These are phyloP conservation scores for Lycopodina hypogea DNA, from an alignment of 37 sponge, comb jelly and placozoan genomes.

Conservation along the genomic window DNA sequence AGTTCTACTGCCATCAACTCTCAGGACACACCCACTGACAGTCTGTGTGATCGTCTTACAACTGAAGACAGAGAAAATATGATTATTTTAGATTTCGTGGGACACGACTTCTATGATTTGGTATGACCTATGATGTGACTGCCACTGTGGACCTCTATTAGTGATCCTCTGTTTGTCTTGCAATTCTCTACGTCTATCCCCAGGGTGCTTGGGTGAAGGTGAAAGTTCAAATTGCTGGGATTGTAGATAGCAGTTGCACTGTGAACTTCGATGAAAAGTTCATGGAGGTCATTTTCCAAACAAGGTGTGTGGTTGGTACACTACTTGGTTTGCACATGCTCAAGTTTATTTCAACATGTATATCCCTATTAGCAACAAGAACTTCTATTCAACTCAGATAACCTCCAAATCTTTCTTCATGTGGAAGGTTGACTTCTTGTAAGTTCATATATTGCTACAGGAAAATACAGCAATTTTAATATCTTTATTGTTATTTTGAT, in stretches of 20 bases:
- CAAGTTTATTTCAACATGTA: background rate
- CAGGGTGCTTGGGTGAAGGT: constrained; percentile 12
- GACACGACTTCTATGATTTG: constrained; percentile 11
- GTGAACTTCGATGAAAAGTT: constrained; percentile 10
- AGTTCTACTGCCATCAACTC: no score
- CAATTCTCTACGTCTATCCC: background rate
- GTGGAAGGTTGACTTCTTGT: constrained; percentile 37
- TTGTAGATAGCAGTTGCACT: background rate
- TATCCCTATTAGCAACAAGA: background rate
- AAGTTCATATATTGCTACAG: constrained; percentile 1
- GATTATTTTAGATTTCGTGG: background rate
- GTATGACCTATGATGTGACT: background rate
- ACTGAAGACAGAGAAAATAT: background rate
- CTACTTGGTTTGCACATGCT: background rate
- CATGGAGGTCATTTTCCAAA: constrained; percentile 16
- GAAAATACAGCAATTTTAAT: no score
- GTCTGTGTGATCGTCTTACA: no score
- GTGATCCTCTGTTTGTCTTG: background rate
- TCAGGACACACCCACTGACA: no score
- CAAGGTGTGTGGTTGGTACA: background rate
- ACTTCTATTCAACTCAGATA: background rate
- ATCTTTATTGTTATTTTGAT: no score
- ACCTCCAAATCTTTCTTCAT: constrained; percentile 1
- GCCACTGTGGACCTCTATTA: no score
- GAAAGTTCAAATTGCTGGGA: constrained; percentile 1